Conservation (phyloP, 2,113 vertebrate species). For the Vulpes lagopus region DNA sequence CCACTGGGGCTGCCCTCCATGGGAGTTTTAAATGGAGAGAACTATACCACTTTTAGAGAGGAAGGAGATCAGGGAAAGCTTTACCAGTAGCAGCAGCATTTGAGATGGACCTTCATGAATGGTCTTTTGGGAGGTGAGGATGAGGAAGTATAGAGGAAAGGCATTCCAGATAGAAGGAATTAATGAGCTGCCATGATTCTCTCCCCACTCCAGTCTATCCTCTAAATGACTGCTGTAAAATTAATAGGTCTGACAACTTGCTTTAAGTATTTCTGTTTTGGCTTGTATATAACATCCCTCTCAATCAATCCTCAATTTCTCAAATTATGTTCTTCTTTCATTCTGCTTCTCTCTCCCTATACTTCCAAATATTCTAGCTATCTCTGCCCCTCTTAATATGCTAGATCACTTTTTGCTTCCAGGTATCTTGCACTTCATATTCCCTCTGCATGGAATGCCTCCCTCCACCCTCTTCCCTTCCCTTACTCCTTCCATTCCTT, state of each 20-base stretch:
- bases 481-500: neutral
- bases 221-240: slow-evolving; percentile 36
- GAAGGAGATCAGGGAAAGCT: neutral
- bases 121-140: neutral
- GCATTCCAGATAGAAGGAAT: slow-evolving; percentile 17
- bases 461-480: neutral
- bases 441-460: neutral
- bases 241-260: slow-evolving; percentile 5
- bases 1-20: neutral
- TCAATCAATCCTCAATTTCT: slow-evolving; percentile 14
- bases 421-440: neutral
- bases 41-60: slow-evolving; percentile 52
- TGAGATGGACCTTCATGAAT: slow-evolving; percentile 31
- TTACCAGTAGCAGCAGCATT: slow-evolving; percentile 22
- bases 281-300: neutral
- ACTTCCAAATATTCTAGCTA: slow-evolving; percentile 7
- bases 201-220: neutral
- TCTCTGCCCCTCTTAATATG: neutral
- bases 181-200: slow-evolving; percentile 4
- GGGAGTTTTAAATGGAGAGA: neutral
- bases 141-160: neutral
- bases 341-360: neutral
- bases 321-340: slow-evolving; percentile 21
- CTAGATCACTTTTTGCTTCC: slow-evolving; percentile 9
- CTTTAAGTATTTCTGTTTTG: slow-evolving; percentile 25